phyloP scores from a whole-genome alignment of 2,888 invertebrate species.

The Eugnorisma glareosa region DNA sequence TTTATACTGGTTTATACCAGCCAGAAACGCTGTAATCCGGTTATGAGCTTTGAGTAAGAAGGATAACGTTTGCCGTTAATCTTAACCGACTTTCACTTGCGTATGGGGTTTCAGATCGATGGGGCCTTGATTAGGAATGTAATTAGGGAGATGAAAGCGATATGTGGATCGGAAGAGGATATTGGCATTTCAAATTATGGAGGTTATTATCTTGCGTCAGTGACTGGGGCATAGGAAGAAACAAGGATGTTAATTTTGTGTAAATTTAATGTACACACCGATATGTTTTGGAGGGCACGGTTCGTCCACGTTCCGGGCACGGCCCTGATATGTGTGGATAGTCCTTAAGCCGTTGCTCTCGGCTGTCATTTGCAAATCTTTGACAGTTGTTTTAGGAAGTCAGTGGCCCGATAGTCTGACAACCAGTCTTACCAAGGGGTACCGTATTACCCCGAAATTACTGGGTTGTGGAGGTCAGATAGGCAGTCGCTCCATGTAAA shows the following conservation, averaged over 20 bases:
- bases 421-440: too few species aligned
- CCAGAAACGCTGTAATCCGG: constrained; percentile 59
- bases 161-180: constrained; percentile 22
- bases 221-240: background rate
- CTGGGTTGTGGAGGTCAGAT: too few species aligned
- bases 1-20: constrained; percentile 54
- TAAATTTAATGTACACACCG: too few species aligned
- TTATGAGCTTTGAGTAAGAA: constrained; percentile 58
- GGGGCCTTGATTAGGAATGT: constrained; percentile 37
- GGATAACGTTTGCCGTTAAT: constrained; percentile 58
- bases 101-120: constrained; percentile 34
- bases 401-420: too few species aligned
- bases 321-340: too few species aligned
- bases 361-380: too few species aligned
- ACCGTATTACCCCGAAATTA: too few species aligned
- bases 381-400: too few species aligned
- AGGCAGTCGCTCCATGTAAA: too few species aligned
- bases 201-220: background rate
- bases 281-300: too few species aligned
- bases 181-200: constrained; percentile 13
- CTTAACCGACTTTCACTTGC: constrained; percentile 27
- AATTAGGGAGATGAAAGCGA: constrained; percentile 41
- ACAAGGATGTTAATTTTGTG: background rate
- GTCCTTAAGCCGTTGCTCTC: too few species aligned
- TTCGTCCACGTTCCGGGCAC: too few species aligned